phyloP scores from a whole-genome alignment of 2,888 invertebrate species.

The Drosophila phalerata region DNA sequence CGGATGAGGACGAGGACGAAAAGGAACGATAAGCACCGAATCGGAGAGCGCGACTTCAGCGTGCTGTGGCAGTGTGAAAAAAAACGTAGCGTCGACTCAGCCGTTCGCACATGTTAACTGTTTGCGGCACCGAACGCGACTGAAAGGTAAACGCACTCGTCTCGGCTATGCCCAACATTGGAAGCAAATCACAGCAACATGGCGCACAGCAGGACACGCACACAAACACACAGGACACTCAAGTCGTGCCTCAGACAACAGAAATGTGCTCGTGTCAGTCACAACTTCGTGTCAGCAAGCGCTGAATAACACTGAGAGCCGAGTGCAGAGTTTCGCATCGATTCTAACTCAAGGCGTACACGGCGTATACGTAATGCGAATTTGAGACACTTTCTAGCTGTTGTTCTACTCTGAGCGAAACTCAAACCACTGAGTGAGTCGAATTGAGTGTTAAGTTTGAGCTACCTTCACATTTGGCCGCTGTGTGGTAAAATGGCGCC shows the following conservation, averaged over 20 bases:
- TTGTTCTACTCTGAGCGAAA: slow-evolving; percentile 12
- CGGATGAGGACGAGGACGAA: slow-evolving; percentile 27
- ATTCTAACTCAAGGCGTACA: slow-evolving; percentile 28
- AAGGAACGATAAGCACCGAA: slow-evolving; percentile 35
- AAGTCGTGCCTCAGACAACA: slow-evolving; percentile 68
- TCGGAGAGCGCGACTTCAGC: slow-evolving; percentile 48
- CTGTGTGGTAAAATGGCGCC: slow-evolving; percentile 56
- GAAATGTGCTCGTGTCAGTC: slow-evolving; percentile 40
- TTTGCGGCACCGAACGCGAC: slow-evolving; percentile 85
- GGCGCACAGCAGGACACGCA: slow-evolving; percentile 34
- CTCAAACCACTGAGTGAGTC: slow-evolving; percentile 11
- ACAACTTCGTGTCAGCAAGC: slow-evolving; percentile 20
- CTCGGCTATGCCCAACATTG: slow-evolving; percentile 54
- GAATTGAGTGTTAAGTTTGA: slow-evolving; percentile 2
- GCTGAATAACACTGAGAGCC: slow-evolving; percentile 39
- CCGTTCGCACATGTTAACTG: slow-evolving; percentile 83
- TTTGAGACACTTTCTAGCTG: background rate
- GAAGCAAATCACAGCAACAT: slow-evolving; percentile 70
- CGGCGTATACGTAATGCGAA: slow-evolving; percentile 41
- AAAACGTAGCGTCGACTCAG: slow-evolving; percentile 36
- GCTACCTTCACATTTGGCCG: slow-evolving; percentile 30
- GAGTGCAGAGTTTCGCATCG: slow-evolving; percentile 4
- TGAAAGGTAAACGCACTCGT: slow-evolving; percentile 85
- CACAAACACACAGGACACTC: slow-evolving; percentile 16
- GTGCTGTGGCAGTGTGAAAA: slow-evolving; percentile 38